Percentiles rank a stretch among this genome's conserved stretches.
phyloP scores from a whole-genome alignment of 64 coral and sea anemone genomes.

The Pachyseris speciosa region DNA sequence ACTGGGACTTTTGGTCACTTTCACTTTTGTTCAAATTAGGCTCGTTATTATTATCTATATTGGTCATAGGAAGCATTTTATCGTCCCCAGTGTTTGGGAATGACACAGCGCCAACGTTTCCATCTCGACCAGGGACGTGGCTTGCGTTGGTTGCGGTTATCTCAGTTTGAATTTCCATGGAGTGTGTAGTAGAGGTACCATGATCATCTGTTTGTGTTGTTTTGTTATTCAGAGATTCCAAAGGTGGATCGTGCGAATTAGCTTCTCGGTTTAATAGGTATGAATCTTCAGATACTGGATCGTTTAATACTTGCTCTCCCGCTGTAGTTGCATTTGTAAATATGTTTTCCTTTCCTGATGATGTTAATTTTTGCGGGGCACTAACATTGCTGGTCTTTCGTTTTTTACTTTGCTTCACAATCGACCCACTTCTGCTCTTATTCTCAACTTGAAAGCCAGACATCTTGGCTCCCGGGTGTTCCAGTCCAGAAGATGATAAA shows the following conservation, averaged over 20 bases:
- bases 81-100: neutral
- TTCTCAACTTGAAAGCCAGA: neutral
- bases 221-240: neutral
- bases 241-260: neutral
- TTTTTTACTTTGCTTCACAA: neutral
- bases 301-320: neutral
- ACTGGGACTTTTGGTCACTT: neutral
- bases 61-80: neutral
- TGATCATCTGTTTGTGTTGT: neutral
- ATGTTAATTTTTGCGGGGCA: neutral
- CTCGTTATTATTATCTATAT: neutral
- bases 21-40: neutral
- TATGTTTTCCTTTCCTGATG: neutral
- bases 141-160: neutral
- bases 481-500: neutral
- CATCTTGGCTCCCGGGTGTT: neutral
- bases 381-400: neutral
- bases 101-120: neutral
- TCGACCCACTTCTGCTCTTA: neutral
- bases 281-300: constrained; percentile 17
- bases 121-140: neutral
- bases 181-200: neutral
- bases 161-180: neutral
- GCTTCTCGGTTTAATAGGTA: neutral
- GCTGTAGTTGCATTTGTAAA: neutral